phyloP scores from a whole-genome alignment of 2,113 vertebrate genomes.

The Pseudorhombus dupliciocellatus region DNA sequence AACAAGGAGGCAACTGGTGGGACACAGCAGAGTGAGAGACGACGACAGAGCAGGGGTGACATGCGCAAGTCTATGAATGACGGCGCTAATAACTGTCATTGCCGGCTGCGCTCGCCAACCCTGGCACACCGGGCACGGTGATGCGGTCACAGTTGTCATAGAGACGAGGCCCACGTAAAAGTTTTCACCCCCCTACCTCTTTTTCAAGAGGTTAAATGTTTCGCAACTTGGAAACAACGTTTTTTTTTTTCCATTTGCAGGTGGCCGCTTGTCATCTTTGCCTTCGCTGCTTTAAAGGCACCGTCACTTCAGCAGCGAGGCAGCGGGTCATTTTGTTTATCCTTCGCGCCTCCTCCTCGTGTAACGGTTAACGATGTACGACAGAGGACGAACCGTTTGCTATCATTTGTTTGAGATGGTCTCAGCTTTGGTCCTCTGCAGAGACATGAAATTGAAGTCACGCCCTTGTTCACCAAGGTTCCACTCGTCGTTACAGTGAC shows the following conservation, averaged over 20 bases:
- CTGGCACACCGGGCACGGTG: conserved; percentile 2
- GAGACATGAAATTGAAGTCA: background rate
- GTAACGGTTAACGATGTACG: background rate
- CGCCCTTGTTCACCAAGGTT: background rate
- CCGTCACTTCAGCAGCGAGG: background rate
- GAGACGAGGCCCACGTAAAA: conserved; percentile 49
- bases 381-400: background rate
- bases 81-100: conserved; percentile 24
- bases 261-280: background rate
- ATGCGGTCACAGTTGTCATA: conserved; percentile 66
- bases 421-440: background rate
- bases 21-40: background rate
- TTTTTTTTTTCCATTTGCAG: conserved; percentile 8
- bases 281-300: background rate
- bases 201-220: conserved; percentile 24
- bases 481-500: background rate
- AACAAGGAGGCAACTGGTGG: background rate
- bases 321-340: background rate
- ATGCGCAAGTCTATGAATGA: background rate
- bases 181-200: conserved; percentile 29
- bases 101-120: conserved; percentile 9
- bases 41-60: background rate
- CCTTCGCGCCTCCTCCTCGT: background rate
- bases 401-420: background rate
- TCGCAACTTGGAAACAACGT: conserved; percentile 36